Evolutionary conservation across 1,140 invertebrate genomes (phyloP).

Genomic region (Zelostemma sp.): DNA sequence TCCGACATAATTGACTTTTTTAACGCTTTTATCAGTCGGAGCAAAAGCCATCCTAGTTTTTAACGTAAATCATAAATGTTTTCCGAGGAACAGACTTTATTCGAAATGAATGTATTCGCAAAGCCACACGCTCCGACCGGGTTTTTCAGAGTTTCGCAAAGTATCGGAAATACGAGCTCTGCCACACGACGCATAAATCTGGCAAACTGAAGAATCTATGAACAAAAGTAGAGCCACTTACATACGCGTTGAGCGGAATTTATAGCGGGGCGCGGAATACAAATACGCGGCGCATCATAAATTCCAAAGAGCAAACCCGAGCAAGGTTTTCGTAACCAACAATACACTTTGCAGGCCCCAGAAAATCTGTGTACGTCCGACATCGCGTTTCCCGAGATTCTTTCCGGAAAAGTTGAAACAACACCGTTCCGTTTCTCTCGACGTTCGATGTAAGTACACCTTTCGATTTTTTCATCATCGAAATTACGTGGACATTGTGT

Average conservation of each 20-base stretch:
- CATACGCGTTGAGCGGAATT: constrained; percentile 61
- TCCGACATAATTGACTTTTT: neutral
- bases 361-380: constrained; percentile 41
- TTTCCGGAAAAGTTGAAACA: constrained; percentile 31
- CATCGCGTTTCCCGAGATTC: constrained; percentile 20
- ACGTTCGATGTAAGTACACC: too few species aligned
- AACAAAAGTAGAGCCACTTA: constrained; percentile 66
- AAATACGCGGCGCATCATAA: constrained; percentile 62
- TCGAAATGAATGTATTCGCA: neutral
- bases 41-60: too few species aligned
- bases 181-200: constrained; percentile 55
- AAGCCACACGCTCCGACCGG: neutral
- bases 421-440: too few species aligned
- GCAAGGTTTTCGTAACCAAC: constrained; percentile 51
- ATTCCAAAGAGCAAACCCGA: constrained; percentile 43
- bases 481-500: neutral
- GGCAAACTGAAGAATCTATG: constrained; percentile 63
- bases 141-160: constrained; percentile 10
- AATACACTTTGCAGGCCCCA: constrained; percentile 56
- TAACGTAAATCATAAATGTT: too few species aligned
- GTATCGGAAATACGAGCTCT: constrained; percentile 8
- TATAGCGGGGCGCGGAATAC: constrained; percentile 57
- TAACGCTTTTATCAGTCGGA: too few species aligned
- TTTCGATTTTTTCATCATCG: too few species aligned
- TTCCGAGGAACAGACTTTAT: too few species aligned